phyloP scores from a whole-genome alignment of 2,797 vertebrate species.

The Zalophus californianus region DNA sequence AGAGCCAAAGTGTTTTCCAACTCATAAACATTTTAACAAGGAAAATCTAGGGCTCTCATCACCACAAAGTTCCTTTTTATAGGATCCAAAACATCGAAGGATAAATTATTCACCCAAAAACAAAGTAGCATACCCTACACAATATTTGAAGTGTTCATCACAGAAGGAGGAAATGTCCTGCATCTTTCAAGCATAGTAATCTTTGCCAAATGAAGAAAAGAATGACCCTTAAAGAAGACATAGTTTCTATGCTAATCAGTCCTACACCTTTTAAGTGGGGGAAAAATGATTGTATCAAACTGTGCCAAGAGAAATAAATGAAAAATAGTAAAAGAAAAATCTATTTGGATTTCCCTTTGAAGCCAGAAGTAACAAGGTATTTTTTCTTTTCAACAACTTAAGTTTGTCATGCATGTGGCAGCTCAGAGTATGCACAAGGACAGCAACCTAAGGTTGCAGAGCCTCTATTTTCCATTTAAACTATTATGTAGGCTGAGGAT shows the following conservation, averaged over 20 bases:
- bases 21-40: conserved; percentile 55
- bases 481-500: conserved; percentile 25
- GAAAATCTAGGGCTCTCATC: not conserved
- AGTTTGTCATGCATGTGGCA: conserved; percentile 74
- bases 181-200: conserved; percentile 79
- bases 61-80: conserved; percentile 29
- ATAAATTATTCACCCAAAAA: conserved; percentile 70
- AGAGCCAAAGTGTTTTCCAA: conserved; percentile 34
- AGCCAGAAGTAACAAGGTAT: conserved; percentile 75
- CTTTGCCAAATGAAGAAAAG: conserved; percentile 82
- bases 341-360: conserved; percentile 85
- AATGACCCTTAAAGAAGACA: conserved; percentile 77
- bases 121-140: conserved; percentile 9
- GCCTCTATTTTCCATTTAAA: conserved; percentile 83
- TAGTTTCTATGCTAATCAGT: conserved; percentile 84
- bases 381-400: conserved; percentile 77
- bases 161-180: conserved; percentile 71
- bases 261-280: conserved; percentile 80
- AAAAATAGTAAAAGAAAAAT: conserved; percentile 73
- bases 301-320: conserved; percentile 85
- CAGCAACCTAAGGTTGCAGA: conserved; percentile 72
- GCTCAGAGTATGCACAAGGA: conserved; percentile 80
- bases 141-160: conserved; percentile 61
- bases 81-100: conserved; percentile 18
- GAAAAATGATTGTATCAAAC: conserved; percentile 81